Conservation (phyloP, 2,888 invertebrate genomes). For the Sinodicranocentrus sp. region DNA sequence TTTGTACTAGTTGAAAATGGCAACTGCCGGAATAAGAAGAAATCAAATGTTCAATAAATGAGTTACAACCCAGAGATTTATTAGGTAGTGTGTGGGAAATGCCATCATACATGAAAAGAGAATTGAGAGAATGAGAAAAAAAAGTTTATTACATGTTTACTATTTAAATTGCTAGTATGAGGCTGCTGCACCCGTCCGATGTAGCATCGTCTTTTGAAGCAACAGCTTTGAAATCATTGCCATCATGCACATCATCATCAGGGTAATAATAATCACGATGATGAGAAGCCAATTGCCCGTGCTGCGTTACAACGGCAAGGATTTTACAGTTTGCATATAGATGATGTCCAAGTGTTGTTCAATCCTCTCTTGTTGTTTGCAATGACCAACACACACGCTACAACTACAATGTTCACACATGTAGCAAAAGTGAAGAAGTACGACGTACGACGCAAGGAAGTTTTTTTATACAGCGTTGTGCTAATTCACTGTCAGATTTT, state of each 20-base stretch:
- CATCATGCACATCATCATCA: background rate
- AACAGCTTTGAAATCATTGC: background rate
- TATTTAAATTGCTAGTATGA: slow-evolving; percentile 17
- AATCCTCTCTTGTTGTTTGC: too few relatives aligned
- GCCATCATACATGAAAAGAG: too few relatives aligned
- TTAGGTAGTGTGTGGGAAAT: too few relatives aligned
- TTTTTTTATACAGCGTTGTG: too few relatives aligned
- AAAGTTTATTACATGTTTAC: slow-evolving; percentile 4
- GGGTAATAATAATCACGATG: background rate
- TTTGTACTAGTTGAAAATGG: background rate
- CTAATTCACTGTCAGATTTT: background rate
- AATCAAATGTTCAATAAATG: background rate
- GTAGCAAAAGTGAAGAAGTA: too few relatives aligned
- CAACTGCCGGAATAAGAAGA: background rate
- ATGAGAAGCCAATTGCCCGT: slow-evolving; percentile 11
- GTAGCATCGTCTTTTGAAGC: background rate
- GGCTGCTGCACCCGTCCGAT: slow-evolving; percentile 46
- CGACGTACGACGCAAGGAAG: too few relatives aligned
- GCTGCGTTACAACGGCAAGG: background rate
- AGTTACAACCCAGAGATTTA: too few relatives aligned
- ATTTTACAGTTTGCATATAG: background rate
- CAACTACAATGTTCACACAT: too few relatives aligned
- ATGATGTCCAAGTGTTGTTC: too few relatives aligned
- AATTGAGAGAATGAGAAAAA: background rate
- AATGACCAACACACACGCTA: too few relatives aligned